phyloP scores from a whole-genome alignment of 2,888 invertebrate species.

The Nymphalis c-album region DNA sequence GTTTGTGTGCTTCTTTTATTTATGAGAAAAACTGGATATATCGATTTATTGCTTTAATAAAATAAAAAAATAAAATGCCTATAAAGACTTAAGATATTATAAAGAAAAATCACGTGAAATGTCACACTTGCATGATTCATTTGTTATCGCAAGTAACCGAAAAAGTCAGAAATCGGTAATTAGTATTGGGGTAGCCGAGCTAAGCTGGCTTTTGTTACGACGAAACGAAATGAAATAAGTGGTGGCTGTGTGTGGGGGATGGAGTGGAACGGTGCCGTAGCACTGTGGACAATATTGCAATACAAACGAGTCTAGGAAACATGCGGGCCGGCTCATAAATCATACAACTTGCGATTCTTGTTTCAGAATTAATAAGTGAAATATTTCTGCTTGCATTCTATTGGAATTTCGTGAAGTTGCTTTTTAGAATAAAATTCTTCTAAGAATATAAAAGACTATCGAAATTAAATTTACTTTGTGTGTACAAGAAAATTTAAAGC shows the following conservation, averaged over 20 bases:
- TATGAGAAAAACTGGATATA: no score
- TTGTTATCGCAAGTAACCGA: conserved; percentile 45
- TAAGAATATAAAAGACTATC: background rate
- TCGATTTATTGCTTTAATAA: no score
- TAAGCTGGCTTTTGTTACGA: conserved; percentile 54
- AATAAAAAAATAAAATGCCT: no score
- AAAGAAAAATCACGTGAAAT: conserved; percentile 13
- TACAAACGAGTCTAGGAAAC: conserved; percentile 48
- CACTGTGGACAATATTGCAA: conserved; percentile 62
- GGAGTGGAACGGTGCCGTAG: conserved; percentile 45
- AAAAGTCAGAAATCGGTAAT: conserved; percentile 57
- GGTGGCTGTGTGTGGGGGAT: conserved; percentile 49
- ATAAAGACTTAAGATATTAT: background rate
- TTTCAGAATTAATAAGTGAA: conserved; percentile 47
- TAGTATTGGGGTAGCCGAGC: conserved; percentile 54
- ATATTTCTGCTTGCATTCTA: conserved; percentile 12
- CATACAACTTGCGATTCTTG: conserved; percentile 65
- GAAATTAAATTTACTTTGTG: background rate
- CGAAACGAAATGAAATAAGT: conserved; percentile 59
- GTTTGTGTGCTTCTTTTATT: no score
- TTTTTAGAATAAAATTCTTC: background rate
- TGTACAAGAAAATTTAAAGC: no score
- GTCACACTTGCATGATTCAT: conserved; percentile 49
- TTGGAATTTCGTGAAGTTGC: conserved; percentile 12
- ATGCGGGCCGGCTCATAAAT: conserved; percentile 59